These are phyloP conservation scores for Rhagoletis zephyria DNA, from an alignment of 1,140 invertebrate genomes.

Conservation along the genomic window DNA sequence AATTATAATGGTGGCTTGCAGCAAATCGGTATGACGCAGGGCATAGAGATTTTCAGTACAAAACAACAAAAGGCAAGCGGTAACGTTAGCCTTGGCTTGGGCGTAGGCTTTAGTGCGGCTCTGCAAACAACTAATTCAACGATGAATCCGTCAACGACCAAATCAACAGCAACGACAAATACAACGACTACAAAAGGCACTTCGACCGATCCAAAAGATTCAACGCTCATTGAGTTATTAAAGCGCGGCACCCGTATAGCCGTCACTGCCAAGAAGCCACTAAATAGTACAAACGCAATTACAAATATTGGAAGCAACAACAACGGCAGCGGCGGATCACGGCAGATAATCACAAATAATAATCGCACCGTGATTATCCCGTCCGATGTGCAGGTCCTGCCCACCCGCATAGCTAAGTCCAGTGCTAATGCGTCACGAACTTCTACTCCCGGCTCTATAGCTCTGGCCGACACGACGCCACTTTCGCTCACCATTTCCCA, in stretches of 20 bases:
- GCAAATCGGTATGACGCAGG: slow-evolving; percentile 69
- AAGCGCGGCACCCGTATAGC: slow-evolving; percentile 82
- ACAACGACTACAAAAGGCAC: slow-evolving; percentile 60
- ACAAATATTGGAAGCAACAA: slow-evolving; percentile 55
- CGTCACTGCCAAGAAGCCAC: slow-evolving; percentile 74
- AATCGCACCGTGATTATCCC: slow-evolving; percentile 71
- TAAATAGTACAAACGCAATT: slow-evolving; percentile 55
- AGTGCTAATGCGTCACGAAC: not conserved
- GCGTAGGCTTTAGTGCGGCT: not conserved
- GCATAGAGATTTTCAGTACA: slow-evolving; percentile 70
- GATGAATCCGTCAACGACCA: slow-evolving; percentile 34
- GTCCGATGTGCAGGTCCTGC: slow-evolving; percentile 68
- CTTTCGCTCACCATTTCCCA: slow-evolving; percentile 68
- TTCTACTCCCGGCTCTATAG: slow-evolving; percentile 59
- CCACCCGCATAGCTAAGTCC: slow-evolving; percentile 62
- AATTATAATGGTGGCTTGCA: slow-evolving; percentile 64
- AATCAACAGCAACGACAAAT: slow-evolving; percentile 56
- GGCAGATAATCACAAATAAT: slow-evolving; percentile 70
- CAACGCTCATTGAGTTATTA: slow-evolving; percentile 77
- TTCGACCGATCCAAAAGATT: slow-evolving; percentile 74
- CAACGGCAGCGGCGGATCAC: slow-evolving; percentile 60
- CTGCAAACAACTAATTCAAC: slow-evolving; percentile 36
- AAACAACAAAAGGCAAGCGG: slow-evolving; percentile 58
- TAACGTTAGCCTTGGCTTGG: slow-evolving; percentile 51
- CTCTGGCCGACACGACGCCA: slow-evolving; percentile 65